Conservation (phyloP, 92 coral and sea anemone species). For the Montipora capitata region DNA sequence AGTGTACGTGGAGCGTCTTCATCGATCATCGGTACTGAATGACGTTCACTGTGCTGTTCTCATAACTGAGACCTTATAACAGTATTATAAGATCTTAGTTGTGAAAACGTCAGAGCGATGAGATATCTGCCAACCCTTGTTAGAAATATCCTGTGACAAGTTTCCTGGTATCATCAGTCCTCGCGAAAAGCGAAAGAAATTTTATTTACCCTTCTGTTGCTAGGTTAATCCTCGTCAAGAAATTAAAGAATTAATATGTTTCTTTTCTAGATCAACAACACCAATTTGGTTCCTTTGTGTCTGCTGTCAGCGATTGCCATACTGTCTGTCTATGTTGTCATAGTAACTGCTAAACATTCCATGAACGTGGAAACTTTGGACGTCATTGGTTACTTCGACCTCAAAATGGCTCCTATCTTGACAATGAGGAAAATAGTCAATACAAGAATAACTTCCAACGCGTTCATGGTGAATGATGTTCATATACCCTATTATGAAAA, state of each 20-base stretch:
- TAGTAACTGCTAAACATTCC: constrained; percentile 86
- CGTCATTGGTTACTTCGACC: constrained; percentile 79
- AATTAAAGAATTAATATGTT: not conserved
- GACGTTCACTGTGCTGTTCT: too few species aligned
- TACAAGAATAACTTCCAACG: constrained; percentile 85
- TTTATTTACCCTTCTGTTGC: not conserved
- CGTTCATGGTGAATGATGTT: constrained; percentile 81
- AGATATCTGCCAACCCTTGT: too few species aligned
- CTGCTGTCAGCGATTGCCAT: constrained; percentile 70
- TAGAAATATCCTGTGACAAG: too few species aligned
- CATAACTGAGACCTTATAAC: too few species aligned
- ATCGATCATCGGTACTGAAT: too few species aligned
- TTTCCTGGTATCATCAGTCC: too few species aligned
- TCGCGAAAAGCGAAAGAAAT: too few species aligned
- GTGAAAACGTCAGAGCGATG: too few species aligned
- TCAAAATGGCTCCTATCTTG: constrained; percentile 86
- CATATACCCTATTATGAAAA: constrained; percentile 85
- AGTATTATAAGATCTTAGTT: too few species aligned
- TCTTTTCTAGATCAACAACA: constrained; percentile 67
- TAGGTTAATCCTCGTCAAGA: not conserved
- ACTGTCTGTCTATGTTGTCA: constrained; percentile 78
- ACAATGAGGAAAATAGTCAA: constrained; percentile 84
- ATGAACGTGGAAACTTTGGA: constrained; percentile 85
- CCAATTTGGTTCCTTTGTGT: constrained; percentile 83
- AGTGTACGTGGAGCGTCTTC: too few species aligned